Evolutionary conservation across 2,888 invertebrate species (phyloP), one percentile per base, ranked within the genome.

Genomic region (Cheilosia grossa): DNA sequence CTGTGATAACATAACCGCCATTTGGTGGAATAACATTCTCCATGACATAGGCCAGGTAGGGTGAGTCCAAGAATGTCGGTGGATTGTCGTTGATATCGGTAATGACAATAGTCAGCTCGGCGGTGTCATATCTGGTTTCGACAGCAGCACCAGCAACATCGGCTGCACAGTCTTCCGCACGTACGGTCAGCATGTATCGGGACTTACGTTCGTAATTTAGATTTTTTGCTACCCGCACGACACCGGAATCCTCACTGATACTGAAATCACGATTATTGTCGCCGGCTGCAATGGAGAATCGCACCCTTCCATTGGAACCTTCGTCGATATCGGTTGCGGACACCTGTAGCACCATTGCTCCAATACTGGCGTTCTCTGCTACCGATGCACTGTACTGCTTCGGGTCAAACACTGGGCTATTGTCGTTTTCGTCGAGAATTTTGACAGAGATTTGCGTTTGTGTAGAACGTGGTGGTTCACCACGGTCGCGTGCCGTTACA

Each of bases 51-150:
- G 97, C 97, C 90, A 97, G 93, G 92, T 98, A 98, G 0, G 98
- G 98, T n/a, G 98, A 98, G 92, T 98, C 97, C 88, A 97, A 93
- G 92, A 98, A 98, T 54, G 97, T 96, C 54, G 98, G 98, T 37
- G 96, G 96, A 90, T 98, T 98, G 93, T 98, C 98, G 92, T 98
- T 98, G 90, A 98, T 96, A 92, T 98, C 98, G 87, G 96, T 94
- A 69, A 98, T 96, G 75, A 95, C 94, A 89, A 98, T 96, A 82
- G 96, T 95, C 88, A 98, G 94, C 91, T 96, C 96, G 88, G 95
- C 97, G 75, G 95, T 96, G 93, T 96, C 97, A 90, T 94, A 95
- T 90, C 94, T 94, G 64, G 93, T 94, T 88, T 90, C 91, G 44
- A 87, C 82, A 13, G 87, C 85, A 1, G 80, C 56, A 1, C 54